A percentile compares a stretch with the other conserved stretches of the same genome.
Conservation (phyloP, 2,888 invertebrate genomes). For the Gastracanthus pulcherrimus region DNA sequence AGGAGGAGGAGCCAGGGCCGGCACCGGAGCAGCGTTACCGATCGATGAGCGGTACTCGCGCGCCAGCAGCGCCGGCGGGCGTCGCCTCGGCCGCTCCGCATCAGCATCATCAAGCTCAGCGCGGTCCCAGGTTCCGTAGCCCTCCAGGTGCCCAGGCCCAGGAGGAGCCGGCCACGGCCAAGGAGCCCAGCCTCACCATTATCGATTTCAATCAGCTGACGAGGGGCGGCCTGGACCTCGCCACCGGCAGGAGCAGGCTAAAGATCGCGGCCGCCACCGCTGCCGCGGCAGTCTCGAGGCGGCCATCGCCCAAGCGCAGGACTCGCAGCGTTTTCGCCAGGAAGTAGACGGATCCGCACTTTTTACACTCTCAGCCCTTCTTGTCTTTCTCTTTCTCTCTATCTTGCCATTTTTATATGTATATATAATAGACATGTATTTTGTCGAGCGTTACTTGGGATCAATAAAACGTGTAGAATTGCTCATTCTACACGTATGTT, state of each 20-base stretch:
- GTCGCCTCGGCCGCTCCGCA: slow-evolving; percentile 53
- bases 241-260: slow-evolving; percentile 63
- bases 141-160: background rate
- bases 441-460: slow-evolving; percentile 4
- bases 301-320: slow-evolving; percentile 31
- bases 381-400: background rate
- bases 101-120: no score
- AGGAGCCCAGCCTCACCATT: slow-evolving; percentile 82
- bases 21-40: slow-evolving; percentile 66
- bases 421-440: background rate
- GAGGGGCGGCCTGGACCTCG: slow-evolving; percentile 80
- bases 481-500: no score
- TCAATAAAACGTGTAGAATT: slow-evolving; percentile 8
- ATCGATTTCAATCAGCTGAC: slow-evolving; percentile 87
- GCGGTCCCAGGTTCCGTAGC: background rate
- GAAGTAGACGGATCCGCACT: slow-evolving; percentile 3
- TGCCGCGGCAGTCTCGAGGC: background rate
- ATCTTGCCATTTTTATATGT: background rate
- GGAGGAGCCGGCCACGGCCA: background rate
- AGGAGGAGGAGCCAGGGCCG: background rate
- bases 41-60: slow-evolving; percentile 74
- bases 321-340: background rate
- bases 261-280: slow-evolving; percentile 59
- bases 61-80: slow-evolving; percentile 65
- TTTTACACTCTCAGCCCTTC: background rate